Evolutionary conservation across 2,113 vertebrate genomes (phyloP).

Genomic region (Ibidorhyncha struthersii): DNA sequence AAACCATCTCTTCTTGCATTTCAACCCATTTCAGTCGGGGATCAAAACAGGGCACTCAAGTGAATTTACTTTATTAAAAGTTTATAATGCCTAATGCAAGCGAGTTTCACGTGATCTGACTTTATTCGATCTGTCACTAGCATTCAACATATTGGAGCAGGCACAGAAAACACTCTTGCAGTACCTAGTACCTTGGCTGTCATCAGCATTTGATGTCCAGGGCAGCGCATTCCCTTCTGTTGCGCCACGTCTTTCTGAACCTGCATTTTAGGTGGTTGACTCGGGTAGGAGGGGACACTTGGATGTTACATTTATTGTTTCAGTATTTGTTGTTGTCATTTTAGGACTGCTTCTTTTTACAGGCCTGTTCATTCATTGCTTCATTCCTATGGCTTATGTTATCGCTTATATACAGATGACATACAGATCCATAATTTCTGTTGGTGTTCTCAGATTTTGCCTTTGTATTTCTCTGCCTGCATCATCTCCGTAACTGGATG

Average conservation of each 20-base stretch:
- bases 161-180: background rate
- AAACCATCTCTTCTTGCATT: background rate
- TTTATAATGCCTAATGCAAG: background rate
- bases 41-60: background rate
- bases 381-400: conserved; percentile 6
- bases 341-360: background rate
- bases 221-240: background rate
- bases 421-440: conserved; percentile 17
- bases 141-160: background rate
- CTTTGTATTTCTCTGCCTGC: conserved; percentile 29
- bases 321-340: background rate
- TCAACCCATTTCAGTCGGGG: background rate
- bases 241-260: background rate
- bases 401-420: conserved; percentile 17
- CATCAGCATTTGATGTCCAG: background rate
- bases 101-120: background rate
- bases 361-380: background rate
- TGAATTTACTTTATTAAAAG: background rate
- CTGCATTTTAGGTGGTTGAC: background rate
- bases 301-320: background rate
- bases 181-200: background rate
- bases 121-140: background rate
- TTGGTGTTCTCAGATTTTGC: conserved; percentile 3
- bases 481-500: conserved; percentile 8
- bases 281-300: background rate